Conservation (phyloP, 2,113 vertebrate genomes). For the Rafetus swinhoei region DNA sequence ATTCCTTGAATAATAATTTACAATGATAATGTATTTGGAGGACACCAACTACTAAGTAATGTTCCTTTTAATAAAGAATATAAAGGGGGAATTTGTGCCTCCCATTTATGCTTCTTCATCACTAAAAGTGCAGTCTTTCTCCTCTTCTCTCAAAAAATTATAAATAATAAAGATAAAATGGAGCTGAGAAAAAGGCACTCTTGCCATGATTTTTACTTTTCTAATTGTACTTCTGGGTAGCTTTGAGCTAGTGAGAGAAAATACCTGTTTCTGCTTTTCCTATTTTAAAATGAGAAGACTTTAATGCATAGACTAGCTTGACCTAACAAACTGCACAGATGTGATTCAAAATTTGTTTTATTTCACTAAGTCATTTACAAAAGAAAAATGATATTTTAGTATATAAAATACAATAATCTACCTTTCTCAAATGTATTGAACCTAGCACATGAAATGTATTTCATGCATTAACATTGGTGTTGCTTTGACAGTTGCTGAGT, state of each 20-base stretch:
- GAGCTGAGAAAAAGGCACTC: not conserved
- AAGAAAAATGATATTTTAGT: too few relatives aligned
- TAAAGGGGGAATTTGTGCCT: not conserved
- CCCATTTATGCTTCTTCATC: not conserved
- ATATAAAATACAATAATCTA: too few relatives aligned
- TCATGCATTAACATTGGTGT: not conserved
- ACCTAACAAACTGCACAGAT: not conserved
- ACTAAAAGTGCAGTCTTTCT: not conserved
- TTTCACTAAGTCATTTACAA: too few relatives aligned
- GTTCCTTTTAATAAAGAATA: not conserved
- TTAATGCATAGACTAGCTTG: not conserved
- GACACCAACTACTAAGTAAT: not conserved
- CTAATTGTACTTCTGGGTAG: not conserved
- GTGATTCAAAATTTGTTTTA: not conserved
- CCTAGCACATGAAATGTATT: not conserved
- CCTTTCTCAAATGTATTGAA: not conserved
- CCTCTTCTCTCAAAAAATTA: not conserved
- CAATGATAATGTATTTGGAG: not conserved
- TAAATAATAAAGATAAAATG: not conserved
- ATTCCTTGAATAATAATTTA: not conserved
- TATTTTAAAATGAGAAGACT: not conserved
- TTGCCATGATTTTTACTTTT: not conserved
- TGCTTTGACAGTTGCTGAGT: constrained; percentile 82
- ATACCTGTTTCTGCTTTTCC: not conserved
- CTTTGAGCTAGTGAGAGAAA: not conserved